Base-by-base conservation (phyloP, 1,140 invertebrate genomes). In the Drosophila pectinifera region DNA sequence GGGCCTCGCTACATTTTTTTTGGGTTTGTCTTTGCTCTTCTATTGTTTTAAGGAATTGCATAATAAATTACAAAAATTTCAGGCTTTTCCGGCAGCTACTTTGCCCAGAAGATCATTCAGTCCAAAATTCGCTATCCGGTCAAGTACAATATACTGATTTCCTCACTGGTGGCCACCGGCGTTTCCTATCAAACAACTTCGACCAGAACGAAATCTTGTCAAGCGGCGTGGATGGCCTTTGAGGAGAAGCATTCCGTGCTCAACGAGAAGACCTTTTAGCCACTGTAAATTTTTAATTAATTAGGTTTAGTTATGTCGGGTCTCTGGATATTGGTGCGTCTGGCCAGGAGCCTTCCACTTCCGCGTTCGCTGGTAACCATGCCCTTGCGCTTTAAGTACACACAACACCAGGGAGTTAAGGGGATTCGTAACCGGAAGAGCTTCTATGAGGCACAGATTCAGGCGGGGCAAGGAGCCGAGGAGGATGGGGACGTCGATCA, bases 191-290 rank as follows among this genome's bases (percentile, higher is more conserved):
- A 92, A 57, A 79, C 92, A 1, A 93, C 93, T n/a, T 90, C 91
- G 34, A 73, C 77, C 3, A 79, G 92, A 24, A 92, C 93, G 1
- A 90, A 88, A 69, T 78, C 85, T 20, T 94, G 93, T 65, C 93
- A 94, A 78, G 91, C 92, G 24, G 91, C 89, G 20, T 94, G 93
- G 93, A 91, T 93, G 90, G 92, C 93, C 22, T 91, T 83, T 18
- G 93, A 93, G 78, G 91, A 91, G 57, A 93, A 93, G 65, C 92
- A 93, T 61, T 92, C 93, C 5, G 91, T 84, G 42, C 88, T 93
- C 6, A 90, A 91, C 31, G 90, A 92, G 41, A n/a, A 83, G 22
- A 62, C 58, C 3, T 86, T 62, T 64, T 86, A 88, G 45, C 4
- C 20, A 24, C 39, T 46, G 56, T 18, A 1, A 14, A 26, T 43